These are phyloP conservation scores for Drosophila nasuta DNA, from an alignment of 1,140 invertebrate genomes.

Conservation along the genomic window DNA sequence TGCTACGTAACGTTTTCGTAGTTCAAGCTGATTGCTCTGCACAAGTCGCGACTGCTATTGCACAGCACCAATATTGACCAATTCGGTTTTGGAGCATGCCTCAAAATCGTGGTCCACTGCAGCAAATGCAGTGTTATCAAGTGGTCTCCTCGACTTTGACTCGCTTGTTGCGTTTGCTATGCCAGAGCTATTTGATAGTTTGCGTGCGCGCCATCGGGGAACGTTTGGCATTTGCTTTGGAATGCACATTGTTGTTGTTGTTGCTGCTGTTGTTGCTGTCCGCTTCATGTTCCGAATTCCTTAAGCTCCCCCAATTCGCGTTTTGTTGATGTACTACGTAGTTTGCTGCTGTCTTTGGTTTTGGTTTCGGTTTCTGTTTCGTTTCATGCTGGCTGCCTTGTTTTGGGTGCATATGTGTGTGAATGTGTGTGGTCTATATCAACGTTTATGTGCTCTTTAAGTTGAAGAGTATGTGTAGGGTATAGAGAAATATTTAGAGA, in stretches of 20 bases:
- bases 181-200: slow-evolving; percentile 63
- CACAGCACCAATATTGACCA: not conserved
- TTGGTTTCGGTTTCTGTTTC: slow-evolving; percentile 12
- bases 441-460: slow-evolving; percentile 3
- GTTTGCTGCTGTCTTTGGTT: not conserved
- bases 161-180: slow-evolving; percentile 30
- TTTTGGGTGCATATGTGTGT: no score
- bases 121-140: not conserved
- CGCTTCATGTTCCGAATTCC: slow-evolving; percentile 35
- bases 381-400: slow-evolving; percentile 15
- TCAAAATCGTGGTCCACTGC: not conserved
- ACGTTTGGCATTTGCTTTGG: slow-evolving; percentile 57
- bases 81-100: not conserved
- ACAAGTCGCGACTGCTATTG: not conserved
- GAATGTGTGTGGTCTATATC: slow-evolving; percentile 23
- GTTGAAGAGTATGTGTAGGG: not conserved
- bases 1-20: not conserved
- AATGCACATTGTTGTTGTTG: slow-evolving; percentile 29
- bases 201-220: slow-evolving; percentile 53
- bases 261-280: not conserved
- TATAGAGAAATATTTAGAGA: no score
- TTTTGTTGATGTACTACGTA: not conserved
- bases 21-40: not conserved
- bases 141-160: not conserved
- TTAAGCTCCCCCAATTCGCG: slow-evolving; percentile 19